Base-by-base conservation (phyloP, 2,113 vertebrate species). In the Sinocyclocheilus anophthalmus region DNA sequence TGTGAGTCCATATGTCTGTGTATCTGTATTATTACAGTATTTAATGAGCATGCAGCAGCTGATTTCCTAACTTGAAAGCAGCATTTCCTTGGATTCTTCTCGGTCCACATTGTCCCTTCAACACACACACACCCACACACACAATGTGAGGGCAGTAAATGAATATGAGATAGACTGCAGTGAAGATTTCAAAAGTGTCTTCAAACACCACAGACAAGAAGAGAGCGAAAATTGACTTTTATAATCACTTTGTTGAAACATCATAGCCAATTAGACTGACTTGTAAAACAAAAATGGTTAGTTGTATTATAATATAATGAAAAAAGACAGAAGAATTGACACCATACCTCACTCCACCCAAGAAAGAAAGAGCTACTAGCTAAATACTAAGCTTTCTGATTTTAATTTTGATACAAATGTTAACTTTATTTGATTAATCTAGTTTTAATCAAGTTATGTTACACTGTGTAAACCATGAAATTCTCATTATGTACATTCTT, bases 61-160 rank as follows among this genome's bases (percentile, higher is more conserved):
- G 88, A 89, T 87, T 89, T 89, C 88, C 88, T 87, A 79, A 59
- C 39, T 22, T 76, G 77, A 81, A 67, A 65, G 70, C 50, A 57
- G 88, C 88, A 39, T 89, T 89, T 89, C 88, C 88, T 89, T 48
- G 10, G 78, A 87, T 89, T 89, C 79, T 89, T 87, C 82, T 72
- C 26, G 61, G 59, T 30, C 61, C 37, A 39, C 81, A 61, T 42
- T 20, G 69, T 81, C 69, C 84, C 22, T 59, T 55, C n/a, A 61
- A 59, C 33, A 76, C 69, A 55, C 79, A 24, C 37, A 85, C 73
- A n/a, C 72, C 12, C 81, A 53, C 57, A 45, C 42, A 45, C 42
- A 45, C 42, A 10, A 16, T 53, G 16, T 37, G 30, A 20, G 13
- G 61, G 57, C 37, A 65, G 13, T 13, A 50, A 30, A 50, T 50